Evolutionary conservation across 2,113 vertebrate species (phyloP).

Genomic region (Pomatostomus ruficeps): DNA sequence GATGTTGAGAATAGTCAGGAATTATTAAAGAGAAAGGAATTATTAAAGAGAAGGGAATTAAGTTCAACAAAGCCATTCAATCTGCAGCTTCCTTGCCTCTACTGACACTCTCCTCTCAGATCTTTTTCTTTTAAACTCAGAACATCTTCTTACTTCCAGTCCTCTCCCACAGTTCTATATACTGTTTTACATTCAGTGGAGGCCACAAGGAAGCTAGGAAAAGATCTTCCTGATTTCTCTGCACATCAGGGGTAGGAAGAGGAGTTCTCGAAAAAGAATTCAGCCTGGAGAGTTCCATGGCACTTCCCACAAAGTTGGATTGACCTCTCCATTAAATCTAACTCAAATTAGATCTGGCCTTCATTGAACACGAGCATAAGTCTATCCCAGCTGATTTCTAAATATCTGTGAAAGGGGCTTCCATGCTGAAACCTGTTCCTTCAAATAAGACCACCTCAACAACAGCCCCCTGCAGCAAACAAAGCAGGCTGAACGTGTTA

Average conservation of each 20-base stretch:
- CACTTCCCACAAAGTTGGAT: background rate
- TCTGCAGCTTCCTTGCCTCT: background rate
- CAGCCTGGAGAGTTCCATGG: background rate
- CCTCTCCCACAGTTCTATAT: background rate
- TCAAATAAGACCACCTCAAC: background rate
- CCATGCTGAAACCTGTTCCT: background rate
- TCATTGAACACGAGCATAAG: background rate
- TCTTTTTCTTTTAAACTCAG: background rate
- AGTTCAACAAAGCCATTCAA: background rate
- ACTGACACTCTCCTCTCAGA: background rate
- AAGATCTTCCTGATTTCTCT: background rate
- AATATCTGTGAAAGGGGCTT: background rate
- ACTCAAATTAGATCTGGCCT: background rate
- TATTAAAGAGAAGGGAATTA: background rate
- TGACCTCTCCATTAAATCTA: background rate
- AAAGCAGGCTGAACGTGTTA: background rate
- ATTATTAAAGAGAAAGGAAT: background rate
- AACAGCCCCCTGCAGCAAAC: background rate
- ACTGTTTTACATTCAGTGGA: background rate
- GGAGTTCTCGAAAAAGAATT: fast-evolving
- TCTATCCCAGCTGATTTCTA: background rate
- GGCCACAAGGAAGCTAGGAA: background rate
- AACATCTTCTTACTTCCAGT: background rate
- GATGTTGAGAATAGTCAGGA: background rate
- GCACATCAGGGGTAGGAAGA: background rate